Base-by-base conservation (phyloP, 2,797 vertebrate genomes). In the Anomalospiza imberbis region DNA sequence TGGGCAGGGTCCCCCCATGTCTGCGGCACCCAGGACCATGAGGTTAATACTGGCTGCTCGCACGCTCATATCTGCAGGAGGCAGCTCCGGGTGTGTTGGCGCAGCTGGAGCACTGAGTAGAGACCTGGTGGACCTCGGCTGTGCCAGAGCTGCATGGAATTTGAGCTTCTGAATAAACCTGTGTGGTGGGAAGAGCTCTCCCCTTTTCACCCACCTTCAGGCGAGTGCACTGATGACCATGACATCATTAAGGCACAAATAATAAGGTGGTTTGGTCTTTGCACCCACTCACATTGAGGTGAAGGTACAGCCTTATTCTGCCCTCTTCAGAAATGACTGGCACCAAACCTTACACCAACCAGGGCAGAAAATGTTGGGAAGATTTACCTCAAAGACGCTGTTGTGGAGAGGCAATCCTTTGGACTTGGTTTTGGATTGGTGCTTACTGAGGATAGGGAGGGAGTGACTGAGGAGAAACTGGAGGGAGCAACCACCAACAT, bases 141-240 rank as follows among this genome's bases (percentile, higher is more conserved):
- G 53, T 63, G 75, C 57, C 50, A 70, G 17, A 85, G 38, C 28
- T 15, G 4, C 1, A 2, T 44, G 50, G 6, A 57, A 20, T 51
- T 81, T 0, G 0, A 66, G 17, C 55, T 84, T 74, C 38, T 62
- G 44, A 75, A 47, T n/a, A 38, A 29, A 68, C 24, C 20, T 80
- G 22, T 15, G 20, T 29, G 32, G 25, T 40, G 53, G 54, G 47
- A 51, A 65, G 68, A 68, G n/a, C 50, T 74, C 38, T 65, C 8
- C 44, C 28, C 6, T 44, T 80, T 25, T 42, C 63, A 19, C 13
- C 19, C 15, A 4, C 58, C 13, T 40, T 51, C 26, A 48, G 48
- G 28, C 0, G 0, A 60, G 20, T 1, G 8, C 0, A 0, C 53
- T 24, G 32, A 10, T 74, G 54, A 12, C 4, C 5, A 16, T 9